These are phyloP conservation scores for Willisornis vidua DNA, from an alignment of 2,113 vertebrate species.

Conservation along the genomic window DNA sequence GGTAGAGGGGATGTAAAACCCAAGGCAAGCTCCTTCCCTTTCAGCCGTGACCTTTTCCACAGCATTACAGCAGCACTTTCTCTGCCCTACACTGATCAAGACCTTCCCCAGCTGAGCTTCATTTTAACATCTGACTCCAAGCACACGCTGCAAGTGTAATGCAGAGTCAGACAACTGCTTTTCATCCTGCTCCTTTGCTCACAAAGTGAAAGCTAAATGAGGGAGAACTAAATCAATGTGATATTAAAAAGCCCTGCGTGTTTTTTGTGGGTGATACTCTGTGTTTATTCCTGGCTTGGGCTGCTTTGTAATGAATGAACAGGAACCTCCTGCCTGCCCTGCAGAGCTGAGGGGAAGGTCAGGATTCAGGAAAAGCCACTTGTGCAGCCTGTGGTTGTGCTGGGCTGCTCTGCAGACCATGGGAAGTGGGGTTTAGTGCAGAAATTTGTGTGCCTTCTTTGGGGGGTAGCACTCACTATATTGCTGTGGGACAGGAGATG, in stretches of 20 bases:
- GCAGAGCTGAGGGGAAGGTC: neutral
- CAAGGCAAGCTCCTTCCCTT: neutral
- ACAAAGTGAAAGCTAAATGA: neutral
- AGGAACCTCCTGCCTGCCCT: neutral
- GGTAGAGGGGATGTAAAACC: neutral
- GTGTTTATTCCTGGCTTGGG: neutral
- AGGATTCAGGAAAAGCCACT: neutral
- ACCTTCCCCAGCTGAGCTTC: neutral
- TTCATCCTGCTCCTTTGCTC: neutral
- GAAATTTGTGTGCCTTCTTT: neutral
- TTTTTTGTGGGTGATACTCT: neutral
- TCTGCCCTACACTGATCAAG: neutral
- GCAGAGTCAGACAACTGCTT: neutral
- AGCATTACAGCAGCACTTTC: neutral
- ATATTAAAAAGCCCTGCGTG: neutral
- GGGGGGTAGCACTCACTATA: neutral
- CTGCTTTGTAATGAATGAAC: neutral
- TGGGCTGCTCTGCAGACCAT: neutral
- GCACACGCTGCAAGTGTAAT: accelerated
- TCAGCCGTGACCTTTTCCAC: neutral
- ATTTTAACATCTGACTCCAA: neutral
- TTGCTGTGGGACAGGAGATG: neutral
- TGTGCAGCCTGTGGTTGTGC: neutral
- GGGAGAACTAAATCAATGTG: neutral
- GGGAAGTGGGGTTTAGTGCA: neutral